Evolutionary conservation across 2,113 vertebrate species (phyloP), one percentile per base, ranked within the genome.

Genomic region (Lagopus leucura): DNA sequence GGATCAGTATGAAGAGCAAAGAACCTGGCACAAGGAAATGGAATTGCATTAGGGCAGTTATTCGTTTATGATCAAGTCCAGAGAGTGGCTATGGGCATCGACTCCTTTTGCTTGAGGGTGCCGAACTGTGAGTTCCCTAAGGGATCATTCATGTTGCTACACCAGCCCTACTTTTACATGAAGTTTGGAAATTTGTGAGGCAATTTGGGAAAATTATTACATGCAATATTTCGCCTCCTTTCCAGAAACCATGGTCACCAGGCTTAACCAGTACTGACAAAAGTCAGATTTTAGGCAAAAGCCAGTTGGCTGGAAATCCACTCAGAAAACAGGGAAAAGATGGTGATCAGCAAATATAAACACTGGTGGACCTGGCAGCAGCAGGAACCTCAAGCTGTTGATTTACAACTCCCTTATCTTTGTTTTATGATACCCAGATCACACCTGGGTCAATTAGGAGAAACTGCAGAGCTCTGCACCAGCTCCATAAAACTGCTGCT

Each of bases 111-210:
- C 88, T 91, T 78, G 76, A 94, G 90, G 73, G 57, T 8, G 1
- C 85, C 94, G 91, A 95, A 92, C 88, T 86, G 82, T 86, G 70
- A 95, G 81, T 83, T 89, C 93, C 79, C 93, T 69, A 77, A 86
- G 79, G 82, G 73, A 91, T 72, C 42, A 13, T 66, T 91, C 65
- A 42, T 86, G 76, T 82, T 93, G 57, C 89, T 80, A 96, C 94
- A 96, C 87, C 95, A 92, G 94, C 89, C 92, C 64, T 50, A 71
- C 72, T 94, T 94, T 94, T 91, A 70, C 40, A 77, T 43, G 69
- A 91, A 94, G 75, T 60, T 87, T 95, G 72, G 69, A 92, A 94
- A 97, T 78, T 78, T 83, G 72, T 86, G 89, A 89, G 80, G 74
- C 76, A 74, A 81, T 89, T 94, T 88, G 40, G 91, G 82, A 74